Percentiles rank a stretch among this genome's conserved stretches.
phyloP scores from a whole-genome alignment of 2,888 invertebrate species.

The Acleris literana region DNA sequence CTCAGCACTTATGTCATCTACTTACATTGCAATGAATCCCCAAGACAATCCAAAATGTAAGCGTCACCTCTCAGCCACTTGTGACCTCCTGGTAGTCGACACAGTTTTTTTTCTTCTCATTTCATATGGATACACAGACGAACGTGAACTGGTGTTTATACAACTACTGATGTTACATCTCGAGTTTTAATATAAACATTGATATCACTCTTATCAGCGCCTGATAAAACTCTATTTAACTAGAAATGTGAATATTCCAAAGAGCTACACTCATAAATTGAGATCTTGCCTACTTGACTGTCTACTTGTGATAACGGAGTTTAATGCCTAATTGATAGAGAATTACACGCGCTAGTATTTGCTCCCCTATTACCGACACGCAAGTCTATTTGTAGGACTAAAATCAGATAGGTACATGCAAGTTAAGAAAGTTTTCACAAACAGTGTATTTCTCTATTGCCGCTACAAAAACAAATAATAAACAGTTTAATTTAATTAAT shows the following conservation, averaged over 20 bases:
- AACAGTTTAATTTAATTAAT: too few relatives aligned
- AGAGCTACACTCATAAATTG: constrained; percentile 12
- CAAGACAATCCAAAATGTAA: constrained; percentile 7
- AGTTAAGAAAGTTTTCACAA: background rate
- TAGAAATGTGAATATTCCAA: constrained; percentile 21
- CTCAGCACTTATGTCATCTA: background rate
- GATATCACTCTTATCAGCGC: constrained; percentile 30
- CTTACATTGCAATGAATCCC: constrained; percentile 18
- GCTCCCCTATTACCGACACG: constrained; percentile 19
- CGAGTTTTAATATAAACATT: constrained; percentile 21
- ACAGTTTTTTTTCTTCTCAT: constrained; percentile 25
- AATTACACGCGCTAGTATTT: constrained; percentile 10
- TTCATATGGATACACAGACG: constrained; percentile 15
- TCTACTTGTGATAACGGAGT: background rate
- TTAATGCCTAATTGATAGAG: background rate
- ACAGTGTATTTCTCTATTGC: too few relatives aligned
- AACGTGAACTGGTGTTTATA: constrained; percentile 10
- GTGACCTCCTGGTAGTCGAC: constrained; percentile 11
- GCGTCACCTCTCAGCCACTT: constrained; percentile 15
- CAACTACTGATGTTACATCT: constrained; percentile 24
- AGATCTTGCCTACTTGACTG: constrained; percentile 1
- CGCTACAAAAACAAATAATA: too few relatives aligned
- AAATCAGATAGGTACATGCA: background rate
- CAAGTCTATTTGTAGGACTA: constrained; percentile 2
- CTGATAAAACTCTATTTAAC: constrained; percentile 27